phyloP scores from a whole-genome alignment of 2,797 vertebrate genomes.

The Carapus acus region DNA sequence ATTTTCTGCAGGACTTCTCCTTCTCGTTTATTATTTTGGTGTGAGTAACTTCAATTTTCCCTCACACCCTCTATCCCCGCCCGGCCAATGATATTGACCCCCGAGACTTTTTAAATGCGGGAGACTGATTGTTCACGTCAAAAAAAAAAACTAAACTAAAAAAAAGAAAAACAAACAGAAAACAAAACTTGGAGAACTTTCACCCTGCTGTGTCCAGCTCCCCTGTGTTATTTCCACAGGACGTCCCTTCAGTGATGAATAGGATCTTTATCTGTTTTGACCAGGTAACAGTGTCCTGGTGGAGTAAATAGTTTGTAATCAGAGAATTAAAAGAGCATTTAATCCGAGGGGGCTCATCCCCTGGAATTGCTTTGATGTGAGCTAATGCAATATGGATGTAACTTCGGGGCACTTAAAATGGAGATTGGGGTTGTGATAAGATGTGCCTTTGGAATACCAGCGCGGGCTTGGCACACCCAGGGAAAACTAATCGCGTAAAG shows the following conservation, averaged over 20 bases:
- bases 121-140: too few species aligned
- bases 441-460: conserved; percentile 56
- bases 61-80: conserved; percentile 30
- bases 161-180: too few species aligned
- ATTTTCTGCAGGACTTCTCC: conserved; percentile 6
- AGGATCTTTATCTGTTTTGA: conserved; percentile 34
- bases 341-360: conserved; percentile 58
- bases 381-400: conserved; percentile 68
- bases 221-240: conserved; percentile 21
- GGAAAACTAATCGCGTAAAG: conserved; percentile 48
- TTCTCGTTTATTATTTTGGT: too few species aligned
- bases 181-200: background rate
- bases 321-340: conserved; percentile 62
- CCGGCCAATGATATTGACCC: conserved; percentile 9
- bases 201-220: too few species aligned
- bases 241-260: conserved; percentile 20
- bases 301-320: conserved; percentile 60
- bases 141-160: too few species aligned
- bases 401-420: conserved; percentile 64
- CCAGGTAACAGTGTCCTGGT: conserved; percentile 21
- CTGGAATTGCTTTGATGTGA: conserved; percentile 69
- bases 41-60: too few species aligned
- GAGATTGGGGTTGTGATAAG: conserved; percentile 67
- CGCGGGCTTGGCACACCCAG: conserved; percentile 40
- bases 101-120: too few species aligned